These are phyloP conservation scores for Agrenia bidenticulata DNA, from an alignment of 2,888 invertebrate species.

Conservation along the genomic window DNA sequence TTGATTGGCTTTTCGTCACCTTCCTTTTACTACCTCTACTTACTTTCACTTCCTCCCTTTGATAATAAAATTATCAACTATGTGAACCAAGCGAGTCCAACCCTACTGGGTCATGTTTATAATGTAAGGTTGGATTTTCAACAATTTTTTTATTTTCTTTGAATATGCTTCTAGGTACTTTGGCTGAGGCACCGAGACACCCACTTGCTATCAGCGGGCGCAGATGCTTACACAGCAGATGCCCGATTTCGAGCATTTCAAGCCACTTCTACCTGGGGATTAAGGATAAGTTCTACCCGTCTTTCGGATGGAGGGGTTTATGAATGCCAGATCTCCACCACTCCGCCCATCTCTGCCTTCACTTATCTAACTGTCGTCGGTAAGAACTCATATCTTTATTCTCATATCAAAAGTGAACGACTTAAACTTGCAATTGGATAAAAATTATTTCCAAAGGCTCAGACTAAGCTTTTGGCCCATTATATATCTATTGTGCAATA, in stretches of 20 bases:
- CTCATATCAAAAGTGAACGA: not conserved
- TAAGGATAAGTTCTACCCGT: conserved; percentile 50
- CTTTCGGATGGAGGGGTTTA: conserved; percentile 50
- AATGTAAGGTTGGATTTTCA: not conserved
- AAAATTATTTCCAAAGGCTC: not conserved
- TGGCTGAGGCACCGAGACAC: conserved; percentile 53
- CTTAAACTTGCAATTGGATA: not conserved
- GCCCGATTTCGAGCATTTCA: conserved; percentile 51
- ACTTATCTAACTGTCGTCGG: conserved; percentile 52
- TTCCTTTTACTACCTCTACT: not conserved
- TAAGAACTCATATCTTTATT: conserved; percentile 25
- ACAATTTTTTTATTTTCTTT: not conserved
- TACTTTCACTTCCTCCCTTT: not conserved
- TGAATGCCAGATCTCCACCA: conserved; percentile 52
- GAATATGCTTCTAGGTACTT: conserved; percentile 45
- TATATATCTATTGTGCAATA: conserved; percentile 11
- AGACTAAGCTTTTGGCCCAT: conserved; percentile 13
- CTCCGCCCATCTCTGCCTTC: conserved; percentile 52
- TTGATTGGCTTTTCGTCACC: not conserved
- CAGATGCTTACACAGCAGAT: conserved; percentile 51
- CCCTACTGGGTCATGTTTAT: not conserved
- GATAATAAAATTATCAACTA: not conserved
- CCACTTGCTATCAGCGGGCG: conserved; percentile 50
- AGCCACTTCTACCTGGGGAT: conserved; percentile 50
- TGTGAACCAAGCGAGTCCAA: not conserved